Base-by-base conservation (phyloP, 1,140 invertebrate species). In the Drosophila busckii region DNA sequence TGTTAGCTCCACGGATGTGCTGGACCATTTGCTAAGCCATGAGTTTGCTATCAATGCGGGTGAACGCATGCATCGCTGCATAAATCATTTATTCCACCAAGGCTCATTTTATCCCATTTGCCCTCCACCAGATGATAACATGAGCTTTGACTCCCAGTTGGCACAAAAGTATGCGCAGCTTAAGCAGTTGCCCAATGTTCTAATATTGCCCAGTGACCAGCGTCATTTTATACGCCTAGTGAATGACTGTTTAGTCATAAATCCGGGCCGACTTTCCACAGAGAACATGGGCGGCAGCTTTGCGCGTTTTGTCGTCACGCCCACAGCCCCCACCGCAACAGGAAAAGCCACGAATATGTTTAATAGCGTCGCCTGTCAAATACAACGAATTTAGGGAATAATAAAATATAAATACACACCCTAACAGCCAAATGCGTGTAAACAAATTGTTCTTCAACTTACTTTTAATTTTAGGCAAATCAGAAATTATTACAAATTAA, bases 171-270 rank as follows among this genome's bases (percentile, higher is more conserved):
- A 92, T 84, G 91, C 91, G 6, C 89, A 90, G 42, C 89, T 96
- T 46, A 88, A 92, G 7, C 86, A 89, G 35, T 91, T 91, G 34
- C 96, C 96, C 1, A 95, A 98, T 83, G 62, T 98, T 4, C 87
- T 98, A 1, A 87, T 98, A 29, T 80, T 96, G 58, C 96, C 96
- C 2, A 97, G 96, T 5, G 93, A 95, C 82, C 91, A 97, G 44
- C 90, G 92, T 85, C 91, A 93, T 83, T 97, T 97, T 87, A 67
- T 83, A 19, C 75, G 75, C 0, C 26, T 93, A 52, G 90, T 95
- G 8, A 90, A 93, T 59, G 93, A 92, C 2, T 94, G 93, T 64
- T 87, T 96, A 12, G 92, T 94, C 4, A 87, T 98, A 3, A 98
- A 98, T 89, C 95, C 96, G 0, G 95, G 95, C 67, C 90, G 92